Base-by-base conservation (phyloP, 2,888 invertebrate genomes). In the Beris morrisii region DNA sequence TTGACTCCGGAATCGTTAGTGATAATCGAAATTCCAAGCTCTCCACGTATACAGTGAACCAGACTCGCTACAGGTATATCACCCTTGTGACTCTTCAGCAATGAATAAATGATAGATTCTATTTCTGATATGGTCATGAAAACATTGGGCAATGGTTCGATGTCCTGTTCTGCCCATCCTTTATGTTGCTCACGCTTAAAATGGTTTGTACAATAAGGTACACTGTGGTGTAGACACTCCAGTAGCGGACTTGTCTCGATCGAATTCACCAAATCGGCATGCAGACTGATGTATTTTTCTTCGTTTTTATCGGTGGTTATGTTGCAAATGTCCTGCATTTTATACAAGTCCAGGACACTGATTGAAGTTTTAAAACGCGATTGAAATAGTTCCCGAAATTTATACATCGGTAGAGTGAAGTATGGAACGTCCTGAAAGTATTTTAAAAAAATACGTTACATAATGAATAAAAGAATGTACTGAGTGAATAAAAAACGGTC, bases 301-400 rank as follows among this genome's bases (percentile, higher is more conserved):
- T 90, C 87, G 67, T 84, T 84, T 54, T 84, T 82, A 73, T 88
- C 88, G 61, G 90, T 88, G n/a, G 83, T 84, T n/a, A 93, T 87
- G 57, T 84, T 83, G 72, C 92, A 89, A 50, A 90, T 86, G 72
- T 93, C 92, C 72, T 86, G 87, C 84, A 93, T 84, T 75, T 87
- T 87, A 74, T 87, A 87, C 61, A 89, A 79, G 75, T 89, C 89
- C 12, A 87, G 84, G 7, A 88, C 84, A 69, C 87, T 87, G 45
- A 88, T 84, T 4, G 88, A 88, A 58, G 88, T 87, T 76, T 90
- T 87, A 75, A 87, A 90, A n/a, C 92, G 86, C 68, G 88, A 88
- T 78, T 92, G 91, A 75, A 90, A 89, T 74, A 92, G 83, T 78
- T 92, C 90, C 67, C 92, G 86, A 74, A 93, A 91, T 76, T 90